Evolutionary conservation across 92 coral and sea anemone species (phyloP), one percentile per base, ranked within the genome.

Genomic region (Epizoanthus fatuus): DNA sequence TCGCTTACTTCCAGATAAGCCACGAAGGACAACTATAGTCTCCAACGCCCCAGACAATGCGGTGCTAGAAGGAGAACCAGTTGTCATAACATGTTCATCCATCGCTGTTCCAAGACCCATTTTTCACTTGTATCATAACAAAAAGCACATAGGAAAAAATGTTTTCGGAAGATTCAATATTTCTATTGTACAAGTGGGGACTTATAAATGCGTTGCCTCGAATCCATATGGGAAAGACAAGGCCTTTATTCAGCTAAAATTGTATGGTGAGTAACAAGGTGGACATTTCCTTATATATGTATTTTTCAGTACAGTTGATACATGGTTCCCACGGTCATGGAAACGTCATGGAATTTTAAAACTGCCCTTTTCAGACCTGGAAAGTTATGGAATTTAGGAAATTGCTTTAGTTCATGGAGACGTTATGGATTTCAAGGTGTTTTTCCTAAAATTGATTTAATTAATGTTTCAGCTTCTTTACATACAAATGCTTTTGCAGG

Each of bases 171-270:
- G 32, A 16, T 75, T 75, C 72, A 77, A 74, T 29, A 84, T 94
- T 71, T 62, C 55, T 12, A 73, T 81, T 10, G 84, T 86, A 7
- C 90, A 93, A 52, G 73, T 75, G 63, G 98, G 98, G 44, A 54
- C 57, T 11, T 94, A 94, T 72, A 75, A 56, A 42, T 94, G 98
- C 54, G 89, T 76, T 63, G 93, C 92, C 57, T 87, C 74, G n/a
- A 94, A 94, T 85, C 79, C 25, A 11, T 86, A 81, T 16, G 98
- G 96, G 7, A 84, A 55, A 52, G 86, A 82, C 14, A 60, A 83
- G 69, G 94, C 88, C 8, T 54, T 38, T 35, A 62, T 80, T 25
- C 62, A 81, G 9, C 86, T 92, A 5, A 81, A 80, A 8, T 69
- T 85, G 4, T 94, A 94, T 59, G 95, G 98, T 94, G 73, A 69